Conservation (phyloP, 2,113 vertebrate species). For the Gopherus flavomarginatus region DNA sequence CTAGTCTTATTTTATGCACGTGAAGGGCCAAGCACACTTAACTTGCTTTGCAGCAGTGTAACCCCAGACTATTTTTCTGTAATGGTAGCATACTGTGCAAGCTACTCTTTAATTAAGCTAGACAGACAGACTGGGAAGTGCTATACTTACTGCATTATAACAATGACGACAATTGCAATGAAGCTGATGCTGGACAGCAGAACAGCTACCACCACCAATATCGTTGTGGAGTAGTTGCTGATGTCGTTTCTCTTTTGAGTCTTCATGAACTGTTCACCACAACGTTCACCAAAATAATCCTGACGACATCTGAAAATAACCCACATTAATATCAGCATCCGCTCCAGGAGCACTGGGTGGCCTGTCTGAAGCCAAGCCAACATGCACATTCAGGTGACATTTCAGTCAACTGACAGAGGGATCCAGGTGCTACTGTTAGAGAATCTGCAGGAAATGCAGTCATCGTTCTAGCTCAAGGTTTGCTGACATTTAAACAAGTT, state of each 20-base stretch:
- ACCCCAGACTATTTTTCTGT: not conserved
- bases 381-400: slow-evolving; percentile 16
- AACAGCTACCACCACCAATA: slow-evolving; percentile 68
- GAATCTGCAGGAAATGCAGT: slow-evolving; percentile 32
- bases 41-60: no score
- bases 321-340: slow-evolving; percentile 61
- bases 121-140: not conserved
- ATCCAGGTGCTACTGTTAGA: not conserved
- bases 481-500: slow-evolving; percentile 66
- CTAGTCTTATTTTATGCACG: not conserved
- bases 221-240: slow-evolving; percentile 72
- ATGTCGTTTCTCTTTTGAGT: slow-evolving; percentile 66
- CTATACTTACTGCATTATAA: slow-evolving; percentile 80
- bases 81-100: not conserved
- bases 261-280: slow-evolving; percentile 83
- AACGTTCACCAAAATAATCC: slow-evolving; percentile 83
- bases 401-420: not conserved
- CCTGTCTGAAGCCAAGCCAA: slow-evolving; percentile 42
- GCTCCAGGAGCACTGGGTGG: not conserved
- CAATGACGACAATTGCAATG: slow-evolving; percentile 64
- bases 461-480: slow-evolving; percentile 27
- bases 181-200: slow-evolving; percentile 70
- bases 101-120: rapidly evolving
- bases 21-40: no score
- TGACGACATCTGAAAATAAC: slow-evolving; percentile 77